Percentiles rank a stretch among this genome's conserved stretches.
Evolutionary conservation across 2,113 vertebrate genomes (phyloP).

Genomic region (Toxotes chatareus): DNA sequence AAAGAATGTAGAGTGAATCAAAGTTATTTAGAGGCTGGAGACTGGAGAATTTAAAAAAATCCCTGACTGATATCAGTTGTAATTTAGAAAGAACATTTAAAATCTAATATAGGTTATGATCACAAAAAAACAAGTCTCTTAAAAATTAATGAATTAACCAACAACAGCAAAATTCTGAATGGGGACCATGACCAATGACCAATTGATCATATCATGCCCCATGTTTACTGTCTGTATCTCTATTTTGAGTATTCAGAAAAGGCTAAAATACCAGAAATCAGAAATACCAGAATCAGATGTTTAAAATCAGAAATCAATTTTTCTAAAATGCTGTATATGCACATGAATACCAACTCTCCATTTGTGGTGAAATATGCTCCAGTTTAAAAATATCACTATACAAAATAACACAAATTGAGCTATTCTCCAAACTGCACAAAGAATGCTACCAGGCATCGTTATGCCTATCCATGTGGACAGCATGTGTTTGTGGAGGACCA

Average conservation of each 20-base stretch:
- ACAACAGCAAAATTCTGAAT: background rate
- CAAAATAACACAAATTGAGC: slow-evolving; percentile 5
- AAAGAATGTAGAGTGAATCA: background rate
- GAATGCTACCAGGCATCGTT: too few relatives aligned
- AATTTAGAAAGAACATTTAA: background rate
- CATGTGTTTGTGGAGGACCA: slow-evolving; percentile 27
- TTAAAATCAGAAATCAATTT: too few relatives aligned
- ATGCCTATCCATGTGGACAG: background rate
- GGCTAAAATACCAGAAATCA: too few relatives aligned
- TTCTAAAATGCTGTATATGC: too few relatives aligned
- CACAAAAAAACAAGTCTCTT: background rate
- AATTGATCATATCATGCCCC: background rate
- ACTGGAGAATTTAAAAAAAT: background rate
- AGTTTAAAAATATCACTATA: background rate
- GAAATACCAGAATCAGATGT: too few relatives aligned
- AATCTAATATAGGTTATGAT: too few relatives aligned
- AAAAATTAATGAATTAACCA: too few relatives aligned
- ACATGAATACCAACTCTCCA: too few relatives aligned
- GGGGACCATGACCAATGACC: background rate
- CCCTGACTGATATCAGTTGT: background rate
- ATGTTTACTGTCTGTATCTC: too few relatives aligned
- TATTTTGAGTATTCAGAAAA: too few relatives aligned
- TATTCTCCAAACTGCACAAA: background rate
- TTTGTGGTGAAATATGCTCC: background rate
- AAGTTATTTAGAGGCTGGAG: background rate